Conservation (phyloP, 2,888 invertebrate species). For the Galeruca laticollis region DNA sequence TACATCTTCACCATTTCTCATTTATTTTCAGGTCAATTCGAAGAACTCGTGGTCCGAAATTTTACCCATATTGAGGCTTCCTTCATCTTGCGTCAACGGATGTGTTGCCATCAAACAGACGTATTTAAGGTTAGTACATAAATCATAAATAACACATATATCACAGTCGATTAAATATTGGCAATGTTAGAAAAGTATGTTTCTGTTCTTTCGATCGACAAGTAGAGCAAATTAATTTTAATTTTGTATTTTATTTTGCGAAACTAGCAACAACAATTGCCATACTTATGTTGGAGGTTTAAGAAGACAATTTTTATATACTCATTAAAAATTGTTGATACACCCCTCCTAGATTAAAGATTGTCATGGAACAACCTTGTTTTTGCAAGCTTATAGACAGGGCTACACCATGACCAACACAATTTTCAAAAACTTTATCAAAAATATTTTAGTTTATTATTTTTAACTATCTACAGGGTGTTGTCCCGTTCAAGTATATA, state of each 20-base stretch:
- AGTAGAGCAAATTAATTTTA: no score
- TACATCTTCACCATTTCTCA: no score
- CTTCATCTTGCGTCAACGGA: constrained; percentile 90
- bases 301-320: constrained; percentile 35
- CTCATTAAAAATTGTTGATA: constrained; percentile 36
- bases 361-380: constrained; percentile 41
- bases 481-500: no score
- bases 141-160: no score
- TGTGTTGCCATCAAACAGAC: constrained; percentile 86
- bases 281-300: constrained; percentile 37
- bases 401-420: constrained; percentile 41
- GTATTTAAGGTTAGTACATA: constrained; percentile 77
- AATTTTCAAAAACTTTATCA: neutral
- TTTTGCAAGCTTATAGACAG: constrained; percentile 30
- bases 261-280: no score
- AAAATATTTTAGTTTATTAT: no score
- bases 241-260: no score
- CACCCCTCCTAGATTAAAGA: constrained; percentile 38
- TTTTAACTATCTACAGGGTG: no score
- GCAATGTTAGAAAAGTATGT: no score
- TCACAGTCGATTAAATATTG: no score
- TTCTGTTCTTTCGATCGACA: no score
- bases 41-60: constrained; percentile 91
- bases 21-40: constrained; percentile 79
- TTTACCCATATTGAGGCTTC: constrained; percentile 80